phyloP scores from a whole-genome alignment of 2,888 invertebrate species.

The Trichacis sp. region DNA sequence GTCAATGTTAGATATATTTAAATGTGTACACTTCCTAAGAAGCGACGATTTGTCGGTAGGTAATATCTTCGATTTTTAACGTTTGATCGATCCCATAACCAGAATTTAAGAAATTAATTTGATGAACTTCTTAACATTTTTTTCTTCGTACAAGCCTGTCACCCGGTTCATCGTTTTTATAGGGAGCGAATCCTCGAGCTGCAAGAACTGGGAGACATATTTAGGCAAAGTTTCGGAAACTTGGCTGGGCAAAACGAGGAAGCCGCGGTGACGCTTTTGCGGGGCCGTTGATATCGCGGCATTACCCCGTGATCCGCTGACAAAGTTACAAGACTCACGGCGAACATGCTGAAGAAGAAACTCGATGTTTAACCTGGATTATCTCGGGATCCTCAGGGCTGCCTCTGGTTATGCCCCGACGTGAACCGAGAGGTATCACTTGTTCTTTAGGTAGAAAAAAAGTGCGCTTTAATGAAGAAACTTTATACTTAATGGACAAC shows the following conservation, averaged over 20 bases:
- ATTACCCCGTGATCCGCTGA: constrained; percentile 35
- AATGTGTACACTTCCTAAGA: too few species aligned
- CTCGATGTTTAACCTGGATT: constrained; percentile 33
- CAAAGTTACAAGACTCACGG: constrained; percentile 30
- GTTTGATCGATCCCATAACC: too few species aligned
- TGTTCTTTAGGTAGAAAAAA: constrained; percentile 6
- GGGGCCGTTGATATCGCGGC: constrained; percentile 31
- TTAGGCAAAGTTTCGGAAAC: constrained; percentile 30
- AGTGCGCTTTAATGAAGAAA: constrained; percentile 16
- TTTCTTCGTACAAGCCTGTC: too few species aligned
- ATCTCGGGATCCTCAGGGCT: constrained; percentile 9
- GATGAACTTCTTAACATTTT: not conserved
- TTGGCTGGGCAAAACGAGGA: constrained; percentile 32
- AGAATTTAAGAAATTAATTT: not conserved
- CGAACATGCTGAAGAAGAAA: constrained; percentile 31
- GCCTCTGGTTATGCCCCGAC: constrained; percentile 12
- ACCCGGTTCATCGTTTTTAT: too few species aligned
- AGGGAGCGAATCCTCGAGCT: constrained; percentile 6
- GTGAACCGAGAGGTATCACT: constrained; percentile 14
- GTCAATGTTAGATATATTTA: too few species aligned
- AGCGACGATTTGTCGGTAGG: too few species aligned
- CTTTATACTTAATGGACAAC: constrained; percentile 18
- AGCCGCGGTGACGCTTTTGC: constrained; percentile 27
- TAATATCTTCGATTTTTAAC: too few species aligned
- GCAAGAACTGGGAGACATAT: constrained; percentile 31